A percentile compares a stretch with the other conserved stretches of the same genome.
phyloP scores from a whole-genome alignment of 2,113 vertebrate species.

The Ciconia stormi region DNA sequence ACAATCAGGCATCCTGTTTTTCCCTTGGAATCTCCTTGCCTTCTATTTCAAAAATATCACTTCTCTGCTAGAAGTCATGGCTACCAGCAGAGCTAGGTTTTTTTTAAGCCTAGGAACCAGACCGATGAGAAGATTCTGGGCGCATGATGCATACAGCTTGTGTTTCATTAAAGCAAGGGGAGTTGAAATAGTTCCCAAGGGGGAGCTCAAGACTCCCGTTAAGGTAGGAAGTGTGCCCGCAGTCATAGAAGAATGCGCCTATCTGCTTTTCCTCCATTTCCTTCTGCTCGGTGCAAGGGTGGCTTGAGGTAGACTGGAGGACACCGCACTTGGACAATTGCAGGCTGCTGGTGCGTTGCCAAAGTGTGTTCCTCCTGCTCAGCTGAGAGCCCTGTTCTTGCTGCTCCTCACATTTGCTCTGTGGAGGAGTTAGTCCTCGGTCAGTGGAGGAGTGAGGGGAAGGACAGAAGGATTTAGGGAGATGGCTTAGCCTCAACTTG shows the following conservation, averaged over 20 bases:
- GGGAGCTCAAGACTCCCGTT: background rate
- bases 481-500: background rate
- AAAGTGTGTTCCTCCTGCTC: background rate
- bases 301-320: background rate
- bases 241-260: background rate
- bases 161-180: background rate
- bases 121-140: background rate
- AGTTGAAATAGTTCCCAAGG: background rate
- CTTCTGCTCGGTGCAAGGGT: background rate
- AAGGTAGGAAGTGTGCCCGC: background rate
- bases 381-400: background rate
- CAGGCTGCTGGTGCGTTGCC: background rate
- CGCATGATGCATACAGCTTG: background rate
- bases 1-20: conserved; percentile 40
- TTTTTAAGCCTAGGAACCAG: background rate
- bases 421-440: background rate
- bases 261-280: background rate
- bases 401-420: background rate
- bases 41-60: conserved; percentile 20
- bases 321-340: rapidly evolving
- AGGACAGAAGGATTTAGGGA: background rate
- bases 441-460: background rate
- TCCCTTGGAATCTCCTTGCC: conserved; percentile 41
- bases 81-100: background rate
- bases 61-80: conserved; percentile 10